These are phyloP conservation scores for Neotragus moschatus DNA, from an alignment of 2,113 vertebrate genomes.

Conservation along the genomic window DNA sequence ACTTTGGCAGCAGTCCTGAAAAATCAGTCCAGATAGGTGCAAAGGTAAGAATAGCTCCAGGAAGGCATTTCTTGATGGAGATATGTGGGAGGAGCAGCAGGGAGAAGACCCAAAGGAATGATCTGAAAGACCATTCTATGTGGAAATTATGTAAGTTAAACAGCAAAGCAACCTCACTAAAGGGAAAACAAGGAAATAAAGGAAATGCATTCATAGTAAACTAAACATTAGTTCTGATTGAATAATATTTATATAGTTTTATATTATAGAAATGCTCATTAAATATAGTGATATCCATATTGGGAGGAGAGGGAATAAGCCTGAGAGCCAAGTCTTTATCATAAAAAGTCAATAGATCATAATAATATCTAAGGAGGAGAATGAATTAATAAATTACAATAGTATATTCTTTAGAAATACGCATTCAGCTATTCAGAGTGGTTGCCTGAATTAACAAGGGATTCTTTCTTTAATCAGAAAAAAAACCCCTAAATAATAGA, in stretches of 20 bases:
- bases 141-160: neutral
- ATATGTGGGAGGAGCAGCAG: neutral
- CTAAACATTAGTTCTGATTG: neutral
- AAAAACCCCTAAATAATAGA: neutral
- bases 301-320: neutral
- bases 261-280: neutral
- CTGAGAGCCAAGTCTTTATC: neutral
- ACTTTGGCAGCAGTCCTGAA: neutral
- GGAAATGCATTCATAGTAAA: neutral
- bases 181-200: neutral
- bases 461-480: neutral
- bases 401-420: neutral
- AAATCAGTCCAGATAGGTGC: neutral
- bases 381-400: neutral
- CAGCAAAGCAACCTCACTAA: neutral
- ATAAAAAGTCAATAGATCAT: neutral
- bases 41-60: neutral
- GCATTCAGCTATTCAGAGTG: neutral
- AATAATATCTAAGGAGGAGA: neutral
- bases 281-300: neutral
- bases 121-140: neutral
- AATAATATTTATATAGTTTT: neutral
- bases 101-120: neutral
- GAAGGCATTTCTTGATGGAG: neutral
- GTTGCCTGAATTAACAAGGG: neutral